Base-by-base conservation (phyloP, 2,888 invertebrate genomes). In the Merodon equestris region DNA sequence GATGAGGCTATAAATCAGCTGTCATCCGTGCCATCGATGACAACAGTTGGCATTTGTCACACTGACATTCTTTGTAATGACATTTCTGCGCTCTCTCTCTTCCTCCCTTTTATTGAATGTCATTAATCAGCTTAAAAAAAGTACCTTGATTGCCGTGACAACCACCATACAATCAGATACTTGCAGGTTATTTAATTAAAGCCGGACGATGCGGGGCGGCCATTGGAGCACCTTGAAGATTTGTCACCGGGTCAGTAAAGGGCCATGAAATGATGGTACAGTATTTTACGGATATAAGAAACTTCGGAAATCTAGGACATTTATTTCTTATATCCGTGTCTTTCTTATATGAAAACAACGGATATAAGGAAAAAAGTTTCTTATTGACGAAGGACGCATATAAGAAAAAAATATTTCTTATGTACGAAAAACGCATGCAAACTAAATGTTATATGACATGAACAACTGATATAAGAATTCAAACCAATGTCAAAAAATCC, bases 101-200 rank as follows among this genome's bases (percentile, higher is more conserved):
- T 18, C 50, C 54, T 34, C 42, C 18, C 36, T 51, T 38, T 13
- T 36, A 10, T 10, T 10, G 34, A 9, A 51, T 56, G 61, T 34
- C 61, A 67, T 67, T 72, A 77, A 77, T 77, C 76, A 77, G 76
- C 72, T 77, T 77, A 51, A 77, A 27, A 27, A 27, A 70, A 61
- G 50, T 61, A 56, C 56, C 58, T 70, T 50, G 58, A 54, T 76
- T 61, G 40, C 40, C 48, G 57, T 58, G 70, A 63, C 13, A 47
- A 47, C 13, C 45, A 44, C 50, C 47, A 14, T 63, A 47, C 53
- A 38, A 27, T 36, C 48, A 48, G 56, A 72, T 64, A 53, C 68
- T 61, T 47, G 17, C 54, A 50, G 12, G 34, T 47, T 13, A 15
- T 71, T 76, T 76, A 76, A 76, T 76, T 76, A 76, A 70, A 76